Evolutionary conservation across 2,888 invertebrate species (phyloP).

Genomic region (Frankliniella fusca): DNA sequence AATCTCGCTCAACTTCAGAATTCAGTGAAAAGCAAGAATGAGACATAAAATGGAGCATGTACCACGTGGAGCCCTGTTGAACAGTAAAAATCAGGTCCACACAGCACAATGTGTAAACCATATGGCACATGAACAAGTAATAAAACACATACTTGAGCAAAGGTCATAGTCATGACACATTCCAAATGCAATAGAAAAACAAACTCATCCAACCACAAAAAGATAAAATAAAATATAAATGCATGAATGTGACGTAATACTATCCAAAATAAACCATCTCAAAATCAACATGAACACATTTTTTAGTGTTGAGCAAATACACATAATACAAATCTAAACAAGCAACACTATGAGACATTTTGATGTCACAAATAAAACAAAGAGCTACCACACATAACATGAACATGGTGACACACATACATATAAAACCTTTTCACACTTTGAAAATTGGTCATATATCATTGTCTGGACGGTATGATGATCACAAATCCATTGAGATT

Average conservation of each 20-base stretch:
- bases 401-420: background rate
- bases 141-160: no score
- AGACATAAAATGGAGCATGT: background rate
- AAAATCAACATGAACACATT: background rate
- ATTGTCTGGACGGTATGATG: background rate
- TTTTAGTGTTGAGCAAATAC: background rate
- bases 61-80: background rate
- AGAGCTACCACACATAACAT: background rate
- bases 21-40: background rate
- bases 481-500: background rate
- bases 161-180: no score
- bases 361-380: background rate
- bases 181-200: no score
- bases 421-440: no score
- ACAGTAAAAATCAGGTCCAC: background rate
- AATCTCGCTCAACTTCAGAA: background rate
- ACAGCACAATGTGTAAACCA: no score
- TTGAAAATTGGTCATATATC: no score
- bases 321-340: background rate
- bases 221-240: background rate
- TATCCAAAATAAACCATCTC: background rate
- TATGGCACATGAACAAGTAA: no score
- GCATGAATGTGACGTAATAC: background rate
- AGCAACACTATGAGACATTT: background rate
- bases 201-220: background rate